These are phyloP conservation scores for Pyralis farinalis DNA, from an alignment of 2,888 invertebrate genomes.

Conservation along the genomic window DNA sequence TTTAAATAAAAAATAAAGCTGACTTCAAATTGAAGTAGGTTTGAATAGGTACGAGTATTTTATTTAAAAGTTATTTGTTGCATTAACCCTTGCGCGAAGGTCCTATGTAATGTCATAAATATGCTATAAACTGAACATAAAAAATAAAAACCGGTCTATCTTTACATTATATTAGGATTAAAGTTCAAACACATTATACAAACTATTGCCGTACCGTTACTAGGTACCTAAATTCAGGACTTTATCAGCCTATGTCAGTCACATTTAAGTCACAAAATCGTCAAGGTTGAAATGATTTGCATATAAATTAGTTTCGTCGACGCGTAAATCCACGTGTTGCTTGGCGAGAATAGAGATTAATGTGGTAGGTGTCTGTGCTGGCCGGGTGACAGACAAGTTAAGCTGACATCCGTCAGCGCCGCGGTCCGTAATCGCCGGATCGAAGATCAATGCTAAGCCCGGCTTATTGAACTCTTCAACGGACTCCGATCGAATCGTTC, in stretches of 20 bases:
- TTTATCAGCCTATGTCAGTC: slow-evolving; percentile 45
- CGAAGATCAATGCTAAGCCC: slow-evolving; percentile 76
- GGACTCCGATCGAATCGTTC: slow-evolving; percentile 55
- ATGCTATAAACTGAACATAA: too few species aligned
- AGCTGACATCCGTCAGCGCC: slow-evolving; percentile 80
- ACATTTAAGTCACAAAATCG: slow-evolving; percentile 71
- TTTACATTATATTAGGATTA: background rate
- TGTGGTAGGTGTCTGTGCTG: slow-evolving; percentile 66
- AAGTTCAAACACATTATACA: background rate
- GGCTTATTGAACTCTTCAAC: slow-evolving; percentile 73
- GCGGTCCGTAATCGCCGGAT: slow-evolving; percentile 68
- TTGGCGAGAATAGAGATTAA: slow-evolving; percentile 74
- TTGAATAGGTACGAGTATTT: too few species aligned
- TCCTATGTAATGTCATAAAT: too few species aligned
- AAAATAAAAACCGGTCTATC: background rate
- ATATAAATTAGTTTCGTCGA: slow-evolving; percentile 78
- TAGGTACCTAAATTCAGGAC: slow-evolving; percentile 43
- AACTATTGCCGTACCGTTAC: slow-evolving; percentile 37
- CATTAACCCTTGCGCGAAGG: too few species aligned
- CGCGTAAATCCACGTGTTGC: slow-evolving; percentile 78
- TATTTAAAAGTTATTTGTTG: too few species aligned
- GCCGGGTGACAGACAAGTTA: slow-evolving; percentile 73
- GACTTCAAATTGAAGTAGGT: too few species aligned
- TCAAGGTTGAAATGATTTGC: slow-evolving; percentile 75
- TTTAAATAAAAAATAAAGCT: too few species aligned